These are phyloP conservation scores for Eupithecia pulchellata DNA, from an alignment of 2,888 invertebrate genomes.

Conservation along the genomic window DNA sequence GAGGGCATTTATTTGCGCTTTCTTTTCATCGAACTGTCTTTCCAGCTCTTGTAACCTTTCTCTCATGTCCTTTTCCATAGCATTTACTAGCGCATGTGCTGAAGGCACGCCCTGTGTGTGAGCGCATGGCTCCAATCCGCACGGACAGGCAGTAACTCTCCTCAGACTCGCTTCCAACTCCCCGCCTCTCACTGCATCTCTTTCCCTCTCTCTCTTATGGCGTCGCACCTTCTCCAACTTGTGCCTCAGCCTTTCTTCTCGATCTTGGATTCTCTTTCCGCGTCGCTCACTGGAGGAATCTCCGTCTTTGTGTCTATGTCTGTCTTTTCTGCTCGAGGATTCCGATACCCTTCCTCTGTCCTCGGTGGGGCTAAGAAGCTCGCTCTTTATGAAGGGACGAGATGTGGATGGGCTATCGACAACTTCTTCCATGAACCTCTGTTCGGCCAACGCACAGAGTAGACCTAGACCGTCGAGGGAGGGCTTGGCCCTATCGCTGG, in stretches of 20 bases:
- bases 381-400: conserved; percentile 73
- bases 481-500: conserved; percentile 69
- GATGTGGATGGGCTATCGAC: conserved; percentile 71
- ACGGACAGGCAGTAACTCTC: conserved; percentile 74
- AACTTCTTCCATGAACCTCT: conserved; percentile 92
- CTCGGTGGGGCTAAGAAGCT: conserved; percentile 71
- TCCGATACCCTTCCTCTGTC: conserved; percentile 54
- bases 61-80: conserved; percentile 93
- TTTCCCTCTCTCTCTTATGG: conserved; percentile 73
- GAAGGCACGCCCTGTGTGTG: conserved; percentile 74
- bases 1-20: conserved; percentile 91
- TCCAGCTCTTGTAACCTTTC: conserved; percentile 92
- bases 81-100: conserved; percentile 87
- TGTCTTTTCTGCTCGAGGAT: conserved; percentile 65
- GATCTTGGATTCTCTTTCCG: conserved; percentile 71
- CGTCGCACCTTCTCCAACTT: conserved; percentile 79
- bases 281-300: conserved; percentile 75
- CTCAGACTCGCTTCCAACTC: conserved; percentile 76
- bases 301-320: conserved; percentile 69
- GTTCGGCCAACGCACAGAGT: conserved; percentile 93
- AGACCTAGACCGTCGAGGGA: conserved; percentile 89
- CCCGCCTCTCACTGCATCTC: conserved; percentile 66
- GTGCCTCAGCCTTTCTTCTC: conserved; percentile 73
- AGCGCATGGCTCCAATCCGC: conserved; percentile 62
- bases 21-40: conserved; percentile 92